These are phyloP conservation scores for Cataglyphis hispanica DNA, from an alignment of 1,140 invertebrate species.

Conservation along the genomic window DNA sequence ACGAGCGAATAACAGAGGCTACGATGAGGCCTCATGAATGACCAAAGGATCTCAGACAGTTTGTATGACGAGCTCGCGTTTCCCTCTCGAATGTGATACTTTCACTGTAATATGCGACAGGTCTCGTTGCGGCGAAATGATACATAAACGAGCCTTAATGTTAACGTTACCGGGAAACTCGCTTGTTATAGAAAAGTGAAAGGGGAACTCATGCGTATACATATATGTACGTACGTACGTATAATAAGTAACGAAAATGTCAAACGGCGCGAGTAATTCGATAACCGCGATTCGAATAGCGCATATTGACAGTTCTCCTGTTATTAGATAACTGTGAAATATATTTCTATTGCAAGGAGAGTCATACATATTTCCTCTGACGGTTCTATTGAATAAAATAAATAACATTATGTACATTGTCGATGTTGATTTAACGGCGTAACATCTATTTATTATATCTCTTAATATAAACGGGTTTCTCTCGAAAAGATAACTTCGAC, in stretches of 20 bases:
- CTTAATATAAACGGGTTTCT: background rate
- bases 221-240: background rate
- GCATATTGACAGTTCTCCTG: background rate
- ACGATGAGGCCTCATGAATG: constrained; percentile 19
- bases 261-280: constrained; percentile 24
- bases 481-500: background rate
- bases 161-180: constrained; percentile 40
- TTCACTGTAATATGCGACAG: constrained; percentile 50
- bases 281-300: constrained; percentile 15
- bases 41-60: background rate
- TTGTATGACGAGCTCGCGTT: background rate
- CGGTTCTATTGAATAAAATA: background rate
- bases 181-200: constrained; percentile 58
- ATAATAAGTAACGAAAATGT: constrained; percentile 45
- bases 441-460: background rate
- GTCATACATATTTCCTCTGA: too few relatives aligned
- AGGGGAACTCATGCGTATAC: constrained; percentile 5
- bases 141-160: constrained; percentile 7
- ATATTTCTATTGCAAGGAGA: background rate
- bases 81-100: constrained; percentile 38
- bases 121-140: constrained; percentile 41
- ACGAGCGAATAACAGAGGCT: constrained; percentile 34
- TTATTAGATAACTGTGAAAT: constrained; percentile 19
- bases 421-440: background rate
- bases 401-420: background rate